These are phyloP conservation scores for Zapus hudsonius DNA, from an alignment of 2,113 vertebrate genomes.

Conservation along the genomic window DNA sequence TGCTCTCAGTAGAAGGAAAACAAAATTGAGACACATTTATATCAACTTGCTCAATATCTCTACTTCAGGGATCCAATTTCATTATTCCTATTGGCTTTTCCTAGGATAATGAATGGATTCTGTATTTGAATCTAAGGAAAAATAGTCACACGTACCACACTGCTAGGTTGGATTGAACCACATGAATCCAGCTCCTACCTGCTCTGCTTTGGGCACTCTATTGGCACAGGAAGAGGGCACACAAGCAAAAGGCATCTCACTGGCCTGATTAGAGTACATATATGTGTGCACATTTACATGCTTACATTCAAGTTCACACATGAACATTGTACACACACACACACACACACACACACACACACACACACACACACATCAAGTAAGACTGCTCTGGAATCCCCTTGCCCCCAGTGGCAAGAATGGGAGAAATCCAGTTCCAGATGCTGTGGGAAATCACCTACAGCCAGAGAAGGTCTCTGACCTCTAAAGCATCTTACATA, in stretches of 20 bases:
- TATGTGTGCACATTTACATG: background rate
- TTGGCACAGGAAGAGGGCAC: background rate
- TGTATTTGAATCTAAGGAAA: background rate
- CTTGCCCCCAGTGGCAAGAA: no score
- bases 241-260: background rate
- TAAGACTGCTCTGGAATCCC: no score
- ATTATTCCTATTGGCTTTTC: background rate
- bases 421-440: no score
- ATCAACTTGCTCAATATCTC: background rate
- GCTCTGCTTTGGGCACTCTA: background rate
- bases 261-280: background rate
- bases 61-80: background rate
- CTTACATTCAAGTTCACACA: background rate
- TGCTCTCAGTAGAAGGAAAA: background rate
- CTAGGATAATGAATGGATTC: background rate
- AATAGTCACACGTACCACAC: no score
- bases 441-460: no score
- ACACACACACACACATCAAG: no score
- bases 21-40: background rate
- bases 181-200: background rate
- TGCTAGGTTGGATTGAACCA: background rate
- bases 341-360: no score
- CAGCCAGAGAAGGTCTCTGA: no score
- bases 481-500: no score
- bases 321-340: fast-evolving